Evolutionary conservation across 2,888 invertebrate species (phyloP).

Genomic region (Cerceris rybyensis): DNA sequence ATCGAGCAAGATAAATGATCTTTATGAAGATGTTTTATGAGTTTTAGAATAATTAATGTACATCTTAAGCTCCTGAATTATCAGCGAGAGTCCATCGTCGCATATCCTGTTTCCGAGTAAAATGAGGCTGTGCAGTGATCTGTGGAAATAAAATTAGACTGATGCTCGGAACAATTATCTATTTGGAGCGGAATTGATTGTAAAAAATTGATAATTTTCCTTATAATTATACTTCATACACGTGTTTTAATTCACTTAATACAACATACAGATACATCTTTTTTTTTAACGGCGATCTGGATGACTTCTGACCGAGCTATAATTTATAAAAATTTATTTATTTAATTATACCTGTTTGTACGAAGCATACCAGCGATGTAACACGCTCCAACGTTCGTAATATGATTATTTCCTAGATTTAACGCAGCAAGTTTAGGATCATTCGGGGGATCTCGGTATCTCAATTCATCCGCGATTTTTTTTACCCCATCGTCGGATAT

Average conservation of each 20-base stretch:
- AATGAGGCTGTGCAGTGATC: slow-evolving; percentile 65
- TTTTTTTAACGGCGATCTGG: no score
- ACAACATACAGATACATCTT: no score
- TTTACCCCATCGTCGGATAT: slow-evolving; percentile 71
- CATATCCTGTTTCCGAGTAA: slow-evolving; percentile 67
- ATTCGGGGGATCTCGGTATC: slow-evolving; percentile 57
- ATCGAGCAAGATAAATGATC: slow-evolving; percentile 47
- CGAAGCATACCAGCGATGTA: slow-evolving; percentile 75
- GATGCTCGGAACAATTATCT: not conserved
- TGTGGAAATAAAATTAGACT: slow-evolving; percentile 16
- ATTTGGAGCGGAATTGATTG: no score
- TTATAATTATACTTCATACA: no score
- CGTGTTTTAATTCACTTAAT: no score
- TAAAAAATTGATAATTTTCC: no score
- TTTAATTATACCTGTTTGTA: slow-evolving; percentile 61
- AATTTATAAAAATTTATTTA: not conserved
- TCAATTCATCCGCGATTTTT: slow-evolving; percentile 72
- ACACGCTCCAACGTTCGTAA: slow-evolving; percentile 75
- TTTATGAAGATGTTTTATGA: not conserved
- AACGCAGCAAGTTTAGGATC: slow-evolving; percentile 70
- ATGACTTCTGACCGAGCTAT: no score
- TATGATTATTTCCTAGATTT: slow-evolving; percentile 78
- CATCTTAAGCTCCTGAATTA: slow-evolving; percentile 65
- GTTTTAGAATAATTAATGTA: slow-evolving; percentile 27
- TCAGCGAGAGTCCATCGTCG: slow-evolving; percentile 62